phyloP scores from a whole-genome alignment of 2,113 vertebrate species.

The Speoplatyrhinus poulsoni region DNA sequence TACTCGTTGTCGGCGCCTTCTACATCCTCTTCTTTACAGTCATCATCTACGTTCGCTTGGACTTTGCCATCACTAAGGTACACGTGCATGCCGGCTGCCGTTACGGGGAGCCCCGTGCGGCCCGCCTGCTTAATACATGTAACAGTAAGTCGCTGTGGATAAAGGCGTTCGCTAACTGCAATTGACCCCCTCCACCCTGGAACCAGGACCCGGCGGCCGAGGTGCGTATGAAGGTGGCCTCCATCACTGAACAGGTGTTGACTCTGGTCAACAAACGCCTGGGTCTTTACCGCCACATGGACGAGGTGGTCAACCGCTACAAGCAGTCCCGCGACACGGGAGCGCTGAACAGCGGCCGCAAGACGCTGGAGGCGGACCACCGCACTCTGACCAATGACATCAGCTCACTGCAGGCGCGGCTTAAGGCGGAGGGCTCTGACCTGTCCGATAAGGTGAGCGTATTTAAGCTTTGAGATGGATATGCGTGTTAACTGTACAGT shows the following conservation, averaged over 20 bases:
- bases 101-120: not conserved
- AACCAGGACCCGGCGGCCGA: slow-evolving; percentile 93
- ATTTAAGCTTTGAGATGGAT: not conserved
- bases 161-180: no score
- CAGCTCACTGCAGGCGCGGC: slow-evolving; percentile 85
- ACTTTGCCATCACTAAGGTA: slow-evolving; percentile 99
- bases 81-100: not conserved
- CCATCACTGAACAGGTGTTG: slow-evolving; percentile 96
- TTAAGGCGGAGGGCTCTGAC: slow-evolving; percentile 95
- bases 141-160: not conserved
- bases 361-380: slow-evolving; percentile 90
- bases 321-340: slow-evolving; percentile 93
- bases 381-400: slow-evolving; percentile 89
- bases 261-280: slow-evolving; percentile 95
- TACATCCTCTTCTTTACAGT: slow-evolving; percentile 98
- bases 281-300: slow-evolving; percentile 94
- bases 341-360: slow-evolving; percentile 88
- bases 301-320: slow-evolving; percentile 94
- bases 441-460: slow-evolving; percentile 89
- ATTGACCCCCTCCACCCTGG: not conserved
- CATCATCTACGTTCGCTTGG: slow-evolving; percentile 93
- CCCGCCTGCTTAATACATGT: not conserved
- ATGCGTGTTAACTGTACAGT: no score
- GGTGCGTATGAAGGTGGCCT: slow-evolving; percentile 98
- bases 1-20: slow-evolving; percentile 94